A percentile compares a stretch with the other conserved stretches of the same genome.
Conservation (phyloP, 2,888 invertebrate species). For the Galeruca laticollis region DNA sequence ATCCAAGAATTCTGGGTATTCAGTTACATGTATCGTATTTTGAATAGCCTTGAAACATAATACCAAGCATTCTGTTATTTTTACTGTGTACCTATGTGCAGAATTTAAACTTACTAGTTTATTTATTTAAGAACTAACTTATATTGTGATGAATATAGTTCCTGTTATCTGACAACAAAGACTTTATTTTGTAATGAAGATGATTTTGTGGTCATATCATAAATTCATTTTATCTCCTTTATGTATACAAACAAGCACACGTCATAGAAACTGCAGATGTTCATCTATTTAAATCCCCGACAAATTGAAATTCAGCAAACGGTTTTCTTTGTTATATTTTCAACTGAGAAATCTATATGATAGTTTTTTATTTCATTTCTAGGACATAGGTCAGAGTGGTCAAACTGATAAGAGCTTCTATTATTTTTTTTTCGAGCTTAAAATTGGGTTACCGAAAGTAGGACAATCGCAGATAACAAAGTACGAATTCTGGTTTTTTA, state of each 20-base stretch:
- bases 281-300: slow-evolving; percentile 10
- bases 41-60: no score
- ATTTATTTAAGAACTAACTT: no score
- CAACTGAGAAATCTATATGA: background rate
- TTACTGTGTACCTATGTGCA: no score
- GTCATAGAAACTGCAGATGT: slow-evolving; percentile 14
- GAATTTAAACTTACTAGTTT: no score
- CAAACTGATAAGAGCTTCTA: slow-evolving; percentile 6
- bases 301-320: background rate
- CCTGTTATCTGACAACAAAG: no score
- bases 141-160: no score
- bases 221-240: background rate
- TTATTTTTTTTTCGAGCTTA: background rate
- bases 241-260: background rate
- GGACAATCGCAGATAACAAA: slow-evolving; percentile 2
- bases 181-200: no score
- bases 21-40: no score
- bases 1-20: no score
- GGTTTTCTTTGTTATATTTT: background rate
- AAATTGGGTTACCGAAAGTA: slow-evolving; percentile 20
- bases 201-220: background rate
- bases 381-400: slow-evolving; percentile 6
- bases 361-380: background rate
- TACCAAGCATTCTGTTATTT: no score
- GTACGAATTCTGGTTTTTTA: background rate